phyloP scores from a whole-genome alignment of 2,888 invertebrate genomes.

The Prionchulus punctatus region DNA sequence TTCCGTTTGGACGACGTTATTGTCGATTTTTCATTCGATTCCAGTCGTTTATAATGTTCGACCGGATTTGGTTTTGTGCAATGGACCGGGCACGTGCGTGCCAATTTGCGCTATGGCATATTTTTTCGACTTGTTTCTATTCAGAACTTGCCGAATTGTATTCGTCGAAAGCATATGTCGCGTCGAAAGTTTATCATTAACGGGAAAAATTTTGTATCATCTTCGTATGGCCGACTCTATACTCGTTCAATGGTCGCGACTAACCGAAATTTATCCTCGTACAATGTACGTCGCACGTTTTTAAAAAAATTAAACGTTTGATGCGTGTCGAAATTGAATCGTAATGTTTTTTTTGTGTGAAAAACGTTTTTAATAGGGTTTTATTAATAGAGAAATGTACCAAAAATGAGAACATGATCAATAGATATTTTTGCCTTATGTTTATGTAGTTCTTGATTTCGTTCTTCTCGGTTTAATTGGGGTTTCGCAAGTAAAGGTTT shows the following conservation, averaged over 20 bases:
- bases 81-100: constrained; percentile 92
- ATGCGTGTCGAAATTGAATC: too few relatives aligned
- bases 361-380: too few relatives aligned
- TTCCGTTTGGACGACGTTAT: constrained; percentile 58
- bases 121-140: constrained; percentile 38
- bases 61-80: constrained; percentile 64
- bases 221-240: constrained; percentile 56
- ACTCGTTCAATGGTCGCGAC: constrained; percentile 77
- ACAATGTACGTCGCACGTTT: constrained; percentile 61
- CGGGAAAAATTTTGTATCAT: constrained; percentile 65
- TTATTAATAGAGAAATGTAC: too few relatives aligned
- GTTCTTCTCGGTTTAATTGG: too few relatives aligned
- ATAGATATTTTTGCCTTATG: too few relatives aligned
- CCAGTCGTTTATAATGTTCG: constrained; percentile 50
- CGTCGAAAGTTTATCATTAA: constrained; percentile 68
- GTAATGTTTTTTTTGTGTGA: too few relatives aligned
- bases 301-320: too few relatives aligned
- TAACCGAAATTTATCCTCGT: constrained; percentile 50
- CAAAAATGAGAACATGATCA: too few relatives aligned
- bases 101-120: constrained; percentile 68
- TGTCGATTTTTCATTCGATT: constrained; percentile 51
- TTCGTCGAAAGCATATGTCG: constrained; percentile 91
- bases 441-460: too few relatives aligned
- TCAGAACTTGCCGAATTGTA: constrained; percentile 51
- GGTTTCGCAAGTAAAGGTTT: too few relatives aligned